phyloP scores from a whole-genome alignment of 2,113 vertebrate genomes.

The Poeciliopsis retropinna region DNA sequence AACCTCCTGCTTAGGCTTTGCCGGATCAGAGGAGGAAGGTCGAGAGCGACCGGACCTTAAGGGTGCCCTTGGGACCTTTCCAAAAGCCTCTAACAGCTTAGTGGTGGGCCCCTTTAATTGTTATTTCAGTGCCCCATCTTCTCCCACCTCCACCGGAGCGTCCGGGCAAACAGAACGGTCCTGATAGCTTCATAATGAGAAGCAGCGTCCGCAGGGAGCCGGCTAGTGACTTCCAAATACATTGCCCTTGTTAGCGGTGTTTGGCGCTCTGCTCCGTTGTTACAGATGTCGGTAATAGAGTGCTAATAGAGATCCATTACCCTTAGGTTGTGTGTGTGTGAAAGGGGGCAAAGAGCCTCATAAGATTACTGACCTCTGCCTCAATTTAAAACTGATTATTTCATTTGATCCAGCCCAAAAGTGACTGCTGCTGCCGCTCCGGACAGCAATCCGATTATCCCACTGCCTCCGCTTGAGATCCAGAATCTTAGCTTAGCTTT shows the following conservation, averaged over 20 bases:
- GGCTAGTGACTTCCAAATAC: conserved; percentile 78
- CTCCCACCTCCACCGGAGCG: conserved; percentile 34
- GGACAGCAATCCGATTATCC: conserved; percentile 48
- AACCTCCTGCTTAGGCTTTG: conserved; percentile 58
- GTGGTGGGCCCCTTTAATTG: conserved; percentile 68
- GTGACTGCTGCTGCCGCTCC: conserved; percentile 41
- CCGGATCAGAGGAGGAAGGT: conserved; percentile 62
- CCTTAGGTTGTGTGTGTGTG: conserved; percentile 60
- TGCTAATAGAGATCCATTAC: conserved; percentile 81
- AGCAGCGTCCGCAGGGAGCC: conserved; percentile 72
- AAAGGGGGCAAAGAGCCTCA: conserved; percentile 47
- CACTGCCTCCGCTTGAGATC: conserved; percentile 5
- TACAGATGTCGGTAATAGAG: conserved; percentile 82
- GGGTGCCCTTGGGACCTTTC: conserved; percentile 60
- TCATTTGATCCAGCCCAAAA: conserved; percentile 63
- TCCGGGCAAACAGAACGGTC: conserved; percentile 72
- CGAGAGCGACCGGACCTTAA: conserved; percentile 69
- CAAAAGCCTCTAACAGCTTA: conserved; percentile 44
- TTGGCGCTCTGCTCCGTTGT: conserved; percentile 72
- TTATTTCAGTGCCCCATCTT: conserved; percentile 68
- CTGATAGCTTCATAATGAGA: conserved; percentile 78
- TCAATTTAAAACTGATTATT: conserved; percentile 61
- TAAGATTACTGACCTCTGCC: conserved; percentile 72
- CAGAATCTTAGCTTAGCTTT: conserved; percentile 32
- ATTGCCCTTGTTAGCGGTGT: conserved; percentile 82